A percentile compares a stretch with the other conserved stretches of the same genome.
Evolutionary conservation across 2,113 vertebrate species (phyloP).

Genomic region (Psittacula cyanocephala): DNA sequence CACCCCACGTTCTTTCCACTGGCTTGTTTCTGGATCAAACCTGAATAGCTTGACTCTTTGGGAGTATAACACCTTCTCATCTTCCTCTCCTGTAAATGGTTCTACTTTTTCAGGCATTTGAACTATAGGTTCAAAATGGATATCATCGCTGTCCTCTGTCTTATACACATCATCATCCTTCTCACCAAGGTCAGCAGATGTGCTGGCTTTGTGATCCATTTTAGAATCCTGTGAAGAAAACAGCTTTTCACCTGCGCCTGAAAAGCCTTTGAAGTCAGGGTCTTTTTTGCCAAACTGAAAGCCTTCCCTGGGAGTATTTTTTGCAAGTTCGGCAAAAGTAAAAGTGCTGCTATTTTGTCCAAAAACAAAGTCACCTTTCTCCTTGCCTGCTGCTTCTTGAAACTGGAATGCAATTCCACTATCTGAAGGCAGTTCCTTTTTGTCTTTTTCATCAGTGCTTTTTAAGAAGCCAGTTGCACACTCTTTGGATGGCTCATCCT

Average conservation of each 20-base stretch:
- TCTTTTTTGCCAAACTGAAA: constrained; percentile 88
- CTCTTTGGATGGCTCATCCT: constrained; percentile 50
- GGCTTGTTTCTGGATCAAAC: constrained; percentile 87
- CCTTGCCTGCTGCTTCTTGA: constrained; percentile 49
- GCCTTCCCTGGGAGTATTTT: constrained; percentile 71
- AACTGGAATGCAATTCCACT: neutral
- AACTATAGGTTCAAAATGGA: constrained; percentile 96
- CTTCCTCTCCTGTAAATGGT: constrained; percentile 94
- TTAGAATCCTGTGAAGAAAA: constrained; percentile 79
- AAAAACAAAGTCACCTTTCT: constrained; percentile 77
- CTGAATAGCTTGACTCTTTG: constrained; percentile 94
- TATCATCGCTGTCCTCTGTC: constrained; percentile 93
- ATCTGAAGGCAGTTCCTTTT: constrained; percentile 69
- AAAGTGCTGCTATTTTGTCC: constrained; percentile 75
- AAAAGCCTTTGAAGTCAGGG: constrained; percentile 89
- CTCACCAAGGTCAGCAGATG: constrained; percentile 71
- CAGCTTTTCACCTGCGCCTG: constrained; percentile 83
- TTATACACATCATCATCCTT: constrained; percentile 92
- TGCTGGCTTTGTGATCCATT: constrained; percentile 65
- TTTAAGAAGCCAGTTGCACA: constrained; percentile 73
- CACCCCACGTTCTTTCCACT: constrained; percentile 97
- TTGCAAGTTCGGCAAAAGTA: constrained; percentile 92
- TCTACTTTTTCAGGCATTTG: constrained; percentile 97
- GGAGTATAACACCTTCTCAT: constrained; percentile 90
- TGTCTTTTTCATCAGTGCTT: constrained; percentile 78